Evolutionary conservation across 2,797 vertebrate genomes (phyloP), one percentile per base, ranked within the genome.

Genomic region (Babyrousa celebensis): DNA sequence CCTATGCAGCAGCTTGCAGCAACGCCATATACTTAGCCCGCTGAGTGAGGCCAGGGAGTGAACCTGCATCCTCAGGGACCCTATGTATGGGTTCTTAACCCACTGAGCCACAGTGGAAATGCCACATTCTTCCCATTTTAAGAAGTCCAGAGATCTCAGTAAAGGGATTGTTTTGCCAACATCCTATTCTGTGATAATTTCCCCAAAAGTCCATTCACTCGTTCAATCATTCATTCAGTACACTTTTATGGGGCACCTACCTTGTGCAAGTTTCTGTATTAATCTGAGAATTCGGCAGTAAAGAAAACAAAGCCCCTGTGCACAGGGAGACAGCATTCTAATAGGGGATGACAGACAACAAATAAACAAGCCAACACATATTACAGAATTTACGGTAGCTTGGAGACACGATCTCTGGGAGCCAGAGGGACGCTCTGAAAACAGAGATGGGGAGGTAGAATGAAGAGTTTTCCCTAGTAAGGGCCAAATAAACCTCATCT

Each of bases 401-500:
- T 48, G 25, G 32, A 86, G 65, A 60, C 21, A 17, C 1, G 11
- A 5, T 68, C 65, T 29, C 17, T 58, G 25, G 54, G 77, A 94
- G 54, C 20, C 20, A 65, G 65, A 74, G 36, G 5, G 43, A 68
- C n/a, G 4, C 32, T 78, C 52, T 89, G 60, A 91, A 65, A 8
- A 65, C n/a, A 68, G 54, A 60, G 17, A 67, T 29, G 16, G 54
- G 1, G 25, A 67, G 6, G 17, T 3, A 60, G 12, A 40, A 43
- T 17, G 52, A 18, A 67, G 25, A 32, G 12, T 27, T 63, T 83
- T 74, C 72, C 29, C 80, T 40, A 78, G 72, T 85, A 87, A 85
- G 95, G 77, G 58, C 65, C 96, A 91, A 95, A 94, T 71, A 97
- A 98, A 91, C 63, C 91, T 91, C 79, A 94, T 92, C 72, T 92